Percentiles rank a stretch among this genome's conserved stretches.
phyloP scores from a whole-genome alignment of 2,797 vertebrate species.

The Gobio occitaniae region DNA sequence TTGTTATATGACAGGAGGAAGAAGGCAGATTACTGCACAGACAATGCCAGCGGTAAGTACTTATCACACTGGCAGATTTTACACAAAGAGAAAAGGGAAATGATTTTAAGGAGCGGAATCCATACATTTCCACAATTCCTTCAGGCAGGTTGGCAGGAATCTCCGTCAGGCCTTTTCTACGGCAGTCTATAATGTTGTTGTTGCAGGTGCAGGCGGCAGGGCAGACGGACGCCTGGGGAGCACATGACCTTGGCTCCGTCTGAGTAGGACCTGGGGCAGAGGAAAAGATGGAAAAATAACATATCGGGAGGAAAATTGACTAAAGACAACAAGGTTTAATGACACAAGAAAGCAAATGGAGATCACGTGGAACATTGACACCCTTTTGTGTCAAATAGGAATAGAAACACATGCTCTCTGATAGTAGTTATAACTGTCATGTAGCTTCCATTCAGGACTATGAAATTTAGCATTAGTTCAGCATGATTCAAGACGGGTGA shows the following conservation, averaged over 20 bases:
- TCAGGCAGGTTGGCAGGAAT: slow-evolving; percentile 95
- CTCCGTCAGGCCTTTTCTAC: slow-evolving; percentile 90
- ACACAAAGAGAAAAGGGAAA: not conserved
- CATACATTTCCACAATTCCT: slow-evolving; percentile 96
- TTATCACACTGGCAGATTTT: slow-evolving; percentile 39
- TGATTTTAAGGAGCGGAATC: not conserved
- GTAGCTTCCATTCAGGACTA: not conserved
- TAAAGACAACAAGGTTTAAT: slow-evolving; percentile 19
- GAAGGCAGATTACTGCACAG: slow-evolving; percentile 35
- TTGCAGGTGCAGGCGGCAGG: slow-evolving; percentile 93
- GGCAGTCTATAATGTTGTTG: slow-evolving; percentile 96
- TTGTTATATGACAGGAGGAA: slow-evolving; percentile 52
- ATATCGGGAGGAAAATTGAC: not conserved
- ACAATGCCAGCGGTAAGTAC: slow-evolving; percentile 38
- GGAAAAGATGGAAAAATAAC: not conserved
- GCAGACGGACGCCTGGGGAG: slow-evolving; percentile 89
- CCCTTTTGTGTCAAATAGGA: not conserved
- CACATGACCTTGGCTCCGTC: slow-evolving; percentile 85
- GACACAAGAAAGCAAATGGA: slow-evolving; percentile 7
- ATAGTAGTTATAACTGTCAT: not conserved
- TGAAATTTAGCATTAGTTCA: not conserved
- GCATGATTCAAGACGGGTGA: not conserved
- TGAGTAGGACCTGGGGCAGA: slow-evolving; percentile 79
- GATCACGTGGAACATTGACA: not conserved
- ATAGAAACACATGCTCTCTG: not conserved